These are phyloP conservation scores for Nymphalis io DNA, from an alignment of 1,140 invertebrate species.

Conservation along the genomic window DNA sequence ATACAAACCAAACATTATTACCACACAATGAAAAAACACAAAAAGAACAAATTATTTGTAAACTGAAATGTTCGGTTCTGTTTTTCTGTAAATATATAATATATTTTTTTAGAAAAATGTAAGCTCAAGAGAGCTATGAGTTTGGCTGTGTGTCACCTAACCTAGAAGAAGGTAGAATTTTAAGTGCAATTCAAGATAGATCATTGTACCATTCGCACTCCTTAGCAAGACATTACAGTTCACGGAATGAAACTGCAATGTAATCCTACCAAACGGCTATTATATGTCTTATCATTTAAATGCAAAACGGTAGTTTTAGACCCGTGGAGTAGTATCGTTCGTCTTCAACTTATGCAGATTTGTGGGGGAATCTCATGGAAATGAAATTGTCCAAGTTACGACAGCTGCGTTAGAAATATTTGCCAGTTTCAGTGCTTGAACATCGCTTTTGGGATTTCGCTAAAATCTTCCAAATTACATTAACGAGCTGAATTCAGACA, in stretches of 20 bases:
- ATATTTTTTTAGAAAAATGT: background rate
- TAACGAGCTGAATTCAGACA: constrained; percentile 6
- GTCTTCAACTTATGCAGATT: constrained; percentile 45
- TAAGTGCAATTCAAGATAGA: constrained; percentile 30
- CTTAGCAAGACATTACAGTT: constrained; percentile 35
- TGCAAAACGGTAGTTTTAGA: constrained; percentile 43
- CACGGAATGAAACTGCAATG: constrained; percentile 38
- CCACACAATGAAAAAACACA: constrained; percentile 5
- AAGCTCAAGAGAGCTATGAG: background rate
- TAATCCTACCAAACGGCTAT: constrained; percentile 41
- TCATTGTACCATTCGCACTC: constrained; percentile 37
- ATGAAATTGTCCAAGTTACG: constrained; percentile 41
- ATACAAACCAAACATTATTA: background rate
- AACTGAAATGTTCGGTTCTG: background rate
- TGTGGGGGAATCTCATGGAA: constrained; percentile 38
- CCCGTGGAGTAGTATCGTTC: constrained; percentile 35
- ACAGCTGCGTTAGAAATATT: constrained; percentile 34
- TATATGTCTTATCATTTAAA: constrained; percentile 42
- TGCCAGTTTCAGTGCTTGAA: constrained; percentile 15
- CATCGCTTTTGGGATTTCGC: constrained; percentile 14
- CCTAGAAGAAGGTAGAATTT: constrained; percentile 23
- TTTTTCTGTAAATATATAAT: background rate
- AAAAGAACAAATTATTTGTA: background rate
- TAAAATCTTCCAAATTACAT: constrained; percentile 13
- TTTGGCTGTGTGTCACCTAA: background rate